Conservation (phyloP, 2,888 invertebrate genomes). For the Callyntrura sp. region DNA sequence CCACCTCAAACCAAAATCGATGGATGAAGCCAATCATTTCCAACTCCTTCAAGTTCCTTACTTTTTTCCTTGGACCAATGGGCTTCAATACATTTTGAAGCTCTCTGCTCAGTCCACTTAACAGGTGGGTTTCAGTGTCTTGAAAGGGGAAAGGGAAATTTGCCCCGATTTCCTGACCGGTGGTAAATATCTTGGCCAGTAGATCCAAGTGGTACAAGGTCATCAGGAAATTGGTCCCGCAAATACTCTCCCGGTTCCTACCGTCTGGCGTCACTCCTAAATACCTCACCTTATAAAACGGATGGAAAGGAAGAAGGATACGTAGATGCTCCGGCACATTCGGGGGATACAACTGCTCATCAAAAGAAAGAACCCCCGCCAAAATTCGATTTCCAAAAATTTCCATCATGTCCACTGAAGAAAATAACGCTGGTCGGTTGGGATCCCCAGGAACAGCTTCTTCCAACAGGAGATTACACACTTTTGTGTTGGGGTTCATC, state of each 20-base stretch:
- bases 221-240: conserved; percentile 53
- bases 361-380: conserved; percentile 26
- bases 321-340: background rate
- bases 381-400: conserved; percentile 47
- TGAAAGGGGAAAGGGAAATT: conserved; percentile 33
- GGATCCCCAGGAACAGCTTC: background rate
- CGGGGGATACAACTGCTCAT: background rate
- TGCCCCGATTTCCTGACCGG: conserved; percentile 53
- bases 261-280: background rate
- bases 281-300: conserved; percentile 47
- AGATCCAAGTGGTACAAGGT: conserved; percentile 56
- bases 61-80: conserved; percentile 44
- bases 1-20: conserved; percentile 62
- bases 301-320: conserved; percentile 14
- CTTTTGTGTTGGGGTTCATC: background rate
- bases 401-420: conserved; percentile 29
- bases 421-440: conserved; percentile 20
- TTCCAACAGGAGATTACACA: conserved; percentile 2
- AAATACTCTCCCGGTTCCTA: background rate
- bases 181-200: conserved; percentile 52
- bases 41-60: background rate
- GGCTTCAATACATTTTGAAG: conserved; percentile 25
- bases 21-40: conserved; percentile 21
- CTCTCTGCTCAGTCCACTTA: background rate
- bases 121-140: background rate